These are phyloP conservation scores for Germaria angustata DNA, from an alignment of 2,888 invertebrate genomes.

Conservation along the genomic window DNA sequence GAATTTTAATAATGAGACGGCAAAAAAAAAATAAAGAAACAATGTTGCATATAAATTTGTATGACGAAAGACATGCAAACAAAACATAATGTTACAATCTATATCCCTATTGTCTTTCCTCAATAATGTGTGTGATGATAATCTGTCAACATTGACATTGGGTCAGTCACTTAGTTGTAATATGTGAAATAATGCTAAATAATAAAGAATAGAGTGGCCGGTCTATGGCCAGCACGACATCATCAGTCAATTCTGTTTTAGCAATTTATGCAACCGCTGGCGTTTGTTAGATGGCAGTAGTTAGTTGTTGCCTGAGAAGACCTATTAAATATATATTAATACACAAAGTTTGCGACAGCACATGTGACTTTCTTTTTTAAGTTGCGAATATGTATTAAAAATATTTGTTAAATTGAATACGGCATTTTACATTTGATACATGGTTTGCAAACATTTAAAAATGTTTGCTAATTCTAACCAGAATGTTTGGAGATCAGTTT, in stretches of 20 bases:
- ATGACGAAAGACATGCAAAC: background rate
- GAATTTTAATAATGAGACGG: constrained; percentile 61
- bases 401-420: background rate
- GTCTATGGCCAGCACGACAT: background rate
- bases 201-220: constrained; percentile 15
- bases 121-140: constrained; percentile 43
- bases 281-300: background rate
- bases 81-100: background rate
- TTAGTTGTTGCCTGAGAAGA: constrained; percentile 12
- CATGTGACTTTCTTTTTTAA: constrained; percentile 38
- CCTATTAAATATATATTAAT: constrained; percentile 65
- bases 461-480: background rate
- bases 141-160: constrained; percentile 64
- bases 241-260: constrained; percentile 41
- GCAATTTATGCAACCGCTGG: background rate
- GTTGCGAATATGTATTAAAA: background rate
- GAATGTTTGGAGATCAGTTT: background rate
- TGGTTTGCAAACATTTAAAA: background rate
- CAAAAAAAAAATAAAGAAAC: background rate
- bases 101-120: constrained; percentile 18
- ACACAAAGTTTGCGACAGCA: constrained; percentile 58
- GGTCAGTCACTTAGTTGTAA: constrained; percentile 35
- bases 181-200: constrained; percentile 25
- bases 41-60: constrained; percentile 60
- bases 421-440: background rate